phyloP scores from a whole-genome alignment of 2,113 vertebrate species.

The Grus americana region DNA sequence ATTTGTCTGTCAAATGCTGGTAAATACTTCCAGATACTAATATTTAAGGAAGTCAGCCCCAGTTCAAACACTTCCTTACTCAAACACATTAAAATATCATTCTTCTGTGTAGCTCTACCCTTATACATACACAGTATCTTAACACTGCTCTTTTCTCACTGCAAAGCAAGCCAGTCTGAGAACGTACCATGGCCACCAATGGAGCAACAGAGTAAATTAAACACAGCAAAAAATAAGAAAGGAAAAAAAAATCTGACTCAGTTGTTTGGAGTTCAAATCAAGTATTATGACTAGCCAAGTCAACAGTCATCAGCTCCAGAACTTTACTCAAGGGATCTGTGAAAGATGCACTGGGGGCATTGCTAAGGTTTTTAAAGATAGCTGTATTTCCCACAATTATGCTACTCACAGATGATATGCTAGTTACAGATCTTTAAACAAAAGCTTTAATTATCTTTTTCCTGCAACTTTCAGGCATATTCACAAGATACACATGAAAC shows the following conservation, averaged over 20 bases:
- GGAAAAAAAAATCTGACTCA: neutral
- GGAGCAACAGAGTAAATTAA: neutral
- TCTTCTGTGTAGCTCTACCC: neutral
- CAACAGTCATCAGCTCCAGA: neutral
- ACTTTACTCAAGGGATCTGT: neutral
- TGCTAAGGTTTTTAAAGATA: neutral
- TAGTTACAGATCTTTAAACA: neutral
- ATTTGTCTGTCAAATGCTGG: neutral
- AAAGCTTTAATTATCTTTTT: neutral
- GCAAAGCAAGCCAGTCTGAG: neutral
- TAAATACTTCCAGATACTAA: neutral
- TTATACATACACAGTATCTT: neutral
- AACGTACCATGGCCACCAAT: neutral
- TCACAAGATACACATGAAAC: neutral
- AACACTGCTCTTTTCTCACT: neutral
- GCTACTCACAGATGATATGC: neutral
- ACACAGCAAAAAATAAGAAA: neutral
- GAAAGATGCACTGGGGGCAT: neutral
- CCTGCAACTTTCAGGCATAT: neutral
- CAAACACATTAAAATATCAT: neutral
- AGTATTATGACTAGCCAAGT: neutral
- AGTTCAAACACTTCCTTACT: neutral
- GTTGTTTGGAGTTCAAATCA: neutral
- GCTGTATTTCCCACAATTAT: neutral
- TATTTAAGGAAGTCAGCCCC: neutral